Conservation (phyloP, 2,888 invertebrate species). For the Polymixis flavicincta region DNA sequence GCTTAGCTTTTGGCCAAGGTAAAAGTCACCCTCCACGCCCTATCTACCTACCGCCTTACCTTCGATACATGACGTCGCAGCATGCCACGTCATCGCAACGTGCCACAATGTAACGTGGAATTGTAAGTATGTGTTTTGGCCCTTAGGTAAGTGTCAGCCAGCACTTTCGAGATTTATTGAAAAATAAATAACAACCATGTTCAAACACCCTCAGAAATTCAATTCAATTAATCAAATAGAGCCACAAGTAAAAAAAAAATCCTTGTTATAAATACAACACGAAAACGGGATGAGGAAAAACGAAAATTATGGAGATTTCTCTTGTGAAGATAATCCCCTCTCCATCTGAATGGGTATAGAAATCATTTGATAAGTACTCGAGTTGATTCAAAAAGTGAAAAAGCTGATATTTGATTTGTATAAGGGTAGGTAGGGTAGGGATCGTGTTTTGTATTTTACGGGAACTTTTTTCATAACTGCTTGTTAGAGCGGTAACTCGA, state of each 20-base stretch:
- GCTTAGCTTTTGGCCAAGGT: too few relatives aligned
- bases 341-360: constrained; percentile 22
- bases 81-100: too few relatives aligned
- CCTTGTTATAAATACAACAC: constrained; percentile 31
- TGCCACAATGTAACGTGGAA: too few relatives aligned
- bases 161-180: too few relatives aligned
- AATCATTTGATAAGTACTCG: constrained; percentile 48
- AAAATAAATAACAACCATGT: neutral
- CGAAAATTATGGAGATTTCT: constrained; percentile 33
- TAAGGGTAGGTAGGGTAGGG: neutral
- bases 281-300: neutral
- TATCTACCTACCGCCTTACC: too few relatives aligned
- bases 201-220: neutral
- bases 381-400: constrained; percentile 27
- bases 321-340: constrained; percentile 37
- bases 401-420: constrained; percentile 46
- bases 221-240: constrained; percentile 18
- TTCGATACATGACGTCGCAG: too few relatives aligned
- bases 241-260: neutral
- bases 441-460: constrained; percentile 10
- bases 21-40: too few relatives aligned
- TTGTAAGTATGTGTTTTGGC: too few relatives aligned
- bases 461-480: constrained; percentile 25
- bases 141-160: too few relatives aligned
- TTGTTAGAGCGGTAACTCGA: constrained; percentile 9